Percentiles rank a stretch among this genome's conserved stretches.
Evolutionary conservation across 2,113 vertebrate species (phyloP).

Genomic region (Silurus glanis): DNA sequence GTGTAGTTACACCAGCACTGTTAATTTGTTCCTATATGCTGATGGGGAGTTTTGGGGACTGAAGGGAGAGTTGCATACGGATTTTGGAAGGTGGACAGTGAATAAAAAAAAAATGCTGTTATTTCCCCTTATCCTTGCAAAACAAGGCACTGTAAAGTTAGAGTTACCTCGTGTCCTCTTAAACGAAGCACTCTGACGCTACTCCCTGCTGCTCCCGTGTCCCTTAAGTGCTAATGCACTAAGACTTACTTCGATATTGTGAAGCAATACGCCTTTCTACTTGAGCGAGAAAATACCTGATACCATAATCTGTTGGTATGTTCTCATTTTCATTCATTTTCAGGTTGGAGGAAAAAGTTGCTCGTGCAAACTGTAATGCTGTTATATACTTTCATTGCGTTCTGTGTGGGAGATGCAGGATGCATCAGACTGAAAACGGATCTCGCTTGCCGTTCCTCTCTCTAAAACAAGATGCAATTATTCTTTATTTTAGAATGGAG

Average conservation of each 20-base stretch:
- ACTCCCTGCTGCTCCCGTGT: slow-evolving; percentile 1
- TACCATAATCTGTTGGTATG: slow-evolving; percentile 11
- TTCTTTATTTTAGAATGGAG: slow-evolving; percentile 18
- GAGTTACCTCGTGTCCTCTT: slow-evolving; percentile 17
- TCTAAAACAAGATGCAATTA: slow-evolving; percentile 15
- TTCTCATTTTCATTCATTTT: slow-evolving; percentile 24
- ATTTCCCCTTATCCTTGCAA: slow-evolving; percentile 25
- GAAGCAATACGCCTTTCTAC: slow-evolving; percentile 17
- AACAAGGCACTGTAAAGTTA: slow-evolving; percentile 31
- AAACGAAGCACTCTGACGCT: not conserved
- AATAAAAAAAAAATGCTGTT: slow-evolving; percentile 17
- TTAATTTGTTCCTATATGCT: slow-evolving; percentile 23
- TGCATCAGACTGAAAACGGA: slow-evolving; percentile 18
- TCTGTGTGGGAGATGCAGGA: slow-evolving; percentile 26
- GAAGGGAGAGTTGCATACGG: slow-evolving; percentile 6
- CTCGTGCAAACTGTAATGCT: slow-evolving; percentile 8
- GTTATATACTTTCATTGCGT: slow-evolving; percentile 23
- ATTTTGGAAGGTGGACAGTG: slow-evolving; percentile 28
- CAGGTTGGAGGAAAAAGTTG: not conserved
- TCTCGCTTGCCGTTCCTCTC: not conserved
- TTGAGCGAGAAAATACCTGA: slow-evolving; percentile 28
- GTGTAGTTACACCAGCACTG: slow-evolving; percentile 13
- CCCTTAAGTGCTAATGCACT: slow-evolving; percentile 35
- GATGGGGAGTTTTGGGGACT: slow-evolving; percentile 31
- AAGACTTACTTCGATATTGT: slow-evolving; percentile 18